Base-by-base conservation (phyloP, 2,797 vertebrate species). In the Thalassophryne amazonica region DNA sequence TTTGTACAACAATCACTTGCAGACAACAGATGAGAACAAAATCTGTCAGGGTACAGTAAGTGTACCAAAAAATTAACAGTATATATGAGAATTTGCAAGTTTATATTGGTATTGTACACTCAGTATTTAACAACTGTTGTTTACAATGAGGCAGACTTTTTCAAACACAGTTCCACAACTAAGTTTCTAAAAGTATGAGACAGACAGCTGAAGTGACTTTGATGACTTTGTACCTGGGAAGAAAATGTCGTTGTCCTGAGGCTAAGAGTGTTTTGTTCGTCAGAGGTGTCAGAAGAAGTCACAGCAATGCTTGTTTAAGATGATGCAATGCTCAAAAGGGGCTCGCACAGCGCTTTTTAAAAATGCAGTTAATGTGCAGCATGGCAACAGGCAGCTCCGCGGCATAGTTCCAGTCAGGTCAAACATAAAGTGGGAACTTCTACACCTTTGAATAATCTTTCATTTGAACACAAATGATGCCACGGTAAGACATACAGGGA, bases 401-500 rank as follows among this genome's bases (percentile, higher is more conserved):
- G n/a, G 12, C 7, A 22, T 36, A 27, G 5, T 29, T 60, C n/a
- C 13, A 9, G 16, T 32, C 31, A 43, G 66, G 23, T 61, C 32
- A 39, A 23, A 65, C 13, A 28, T 18, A 11, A 48, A 47, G 43
- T 60, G 60, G 27, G 54, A 55, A 53, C 34, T 55, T n/a, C n/a
- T n/a, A n/a, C n/a, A n/a, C n/a, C n/a, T n/a, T n/a, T n/a, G n/a
- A n/a, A n/a, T n/a, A n/a, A n/a, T n/a, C n/a, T n/a, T n/a, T n/a
- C n/a, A n/a, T n/a, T n/a, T n/a, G n/a, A n/a, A n/a, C n/a, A n/a
- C n/a, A n/a, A n/a, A n/a, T n/a, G n/a, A n/a, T n/a, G n/a, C n/a
- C n/a, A n/a, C n/a, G n/a, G n/a, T n/a, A n/a, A n/a, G n/a, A n/a
- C n/a, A n/a, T n/a, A n/a, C n/a, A n/a, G n/a, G n/a, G n/a, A n/a